Conservation (phyloP, 2,888 invertebrate species). For the Ernsta delagoae region DNA sequence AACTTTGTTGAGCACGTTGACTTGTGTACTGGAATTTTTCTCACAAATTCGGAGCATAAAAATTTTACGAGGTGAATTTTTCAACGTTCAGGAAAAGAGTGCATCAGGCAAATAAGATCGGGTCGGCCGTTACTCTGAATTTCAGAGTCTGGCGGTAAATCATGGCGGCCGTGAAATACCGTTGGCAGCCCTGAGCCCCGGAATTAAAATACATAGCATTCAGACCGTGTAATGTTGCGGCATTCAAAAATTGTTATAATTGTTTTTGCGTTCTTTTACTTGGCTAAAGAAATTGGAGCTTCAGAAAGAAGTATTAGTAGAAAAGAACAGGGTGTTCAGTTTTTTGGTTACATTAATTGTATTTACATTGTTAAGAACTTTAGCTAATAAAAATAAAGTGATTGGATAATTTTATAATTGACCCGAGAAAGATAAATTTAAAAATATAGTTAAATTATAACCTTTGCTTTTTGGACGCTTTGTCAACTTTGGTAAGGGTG, state of each 20-base stretch:
- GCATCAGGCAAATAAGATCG: constrained; percentile 48
- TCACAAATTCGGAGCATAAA: constrained; percentile 38
- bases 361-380: not conserved
- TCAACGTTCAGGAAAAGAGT: constrained; percentile 44
- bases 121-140: constrained; percentile 45
- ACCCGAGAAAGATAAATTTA: too few relatives aligned
- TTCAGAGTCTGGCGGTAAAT: constrained; percentile 45
- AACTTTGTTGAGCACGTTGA: constrained; percentile 31
- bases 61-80: constrained; percentile 39
- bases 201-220: constrained; percentile 39
- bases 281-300: constrained; percentile 4
- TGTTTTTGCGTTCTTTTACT: constrained; percentile 20
- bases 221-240: constrained; percentile 22
- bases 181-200: constrained; percentile 37
- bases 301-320: not conserved
- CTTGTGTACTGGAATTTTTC: constrained; percentile 40
- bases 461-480: too few relatives aligned
- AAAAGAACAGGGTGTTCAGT: not conserved
- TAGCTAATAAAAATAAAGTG: too few relatives aligned
- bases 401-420: too few relatives aligned
- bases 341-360: not conserved
- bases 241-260: constrained; percentile 28
- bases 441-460: too few relatives aligned
- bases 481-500: too few relatives aligned
- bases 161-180: constrained; percentile 46